Conservation (phyloP, 2,888 invertebrate species). For the Elegia similella region DNA sequence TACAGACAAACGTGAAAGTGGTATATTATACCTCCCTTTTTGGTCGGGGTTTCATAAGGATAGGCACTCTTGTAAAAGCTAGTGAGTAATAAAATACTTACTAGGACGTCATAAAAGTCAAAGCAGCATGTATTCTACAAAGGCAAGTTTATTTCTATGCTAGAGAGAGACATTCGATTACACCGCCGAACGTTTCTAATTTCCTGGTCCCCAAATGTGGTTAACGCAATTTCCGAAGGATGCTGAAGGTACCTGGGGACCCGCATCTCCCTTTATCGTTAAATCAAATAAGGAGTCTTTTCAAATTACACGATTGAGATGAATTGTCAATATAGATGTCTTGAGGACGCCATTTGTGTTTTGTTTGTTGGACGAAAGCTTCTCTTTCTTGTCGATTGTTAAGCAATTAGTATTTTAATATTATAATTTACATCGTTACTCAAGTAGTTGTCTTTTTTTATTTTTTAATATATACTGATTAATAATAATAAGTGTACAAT, state of each 20-base stretch:
- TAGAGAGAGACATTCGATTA: conserved; percentile 74
- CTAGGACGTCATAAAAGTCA: conserved; percentile 1
- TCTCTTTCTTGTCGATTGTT: conserved; percentile 4
- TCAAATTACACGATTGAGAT: conserved; percentile 62
- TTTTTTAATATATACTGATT: too few species aligned
- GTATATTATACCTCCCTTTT: too few species aligned
- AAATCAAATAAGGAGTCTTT: conserved; percentile 70
- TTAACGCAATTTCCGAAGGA: conserved; percentile 79
- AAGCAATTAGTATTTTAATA: conserved; percentile 3
- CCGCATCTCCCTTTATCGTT: conserved; percentile 61
- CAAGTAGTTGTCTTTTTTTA: too few species aligned
- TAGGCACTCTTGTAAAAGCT: too few species aligned
- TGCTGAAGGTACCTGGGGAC: conserved; percentile 66
- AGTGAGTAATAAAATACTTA: neutral
- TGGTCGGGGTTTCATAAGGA: too few species aligned
- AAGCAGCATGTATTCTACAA: conserved; percentile 36
- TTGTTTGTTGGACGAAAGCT: neutral
- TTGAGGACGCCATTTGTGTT: conserved; percentile 11
- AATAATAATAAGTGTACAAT: too few species aligned
- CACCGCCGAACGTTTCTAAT: conserved; percentile 79
- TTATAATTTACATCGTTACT: too few species aligned
- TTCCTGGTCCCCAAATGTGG: conserved; percentile 78
- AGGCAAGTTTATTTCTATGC: conserved; percentile 61
- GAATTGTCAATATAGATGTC: conserved; percentile 42
- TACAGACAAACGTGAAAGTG: too few species aligned